Evolutionary conservation across 2,888 invertebrate genomes (phyloP), one percentile per base, ranked within the genome.

Genomic region (Ellobium chinense): DNA sequence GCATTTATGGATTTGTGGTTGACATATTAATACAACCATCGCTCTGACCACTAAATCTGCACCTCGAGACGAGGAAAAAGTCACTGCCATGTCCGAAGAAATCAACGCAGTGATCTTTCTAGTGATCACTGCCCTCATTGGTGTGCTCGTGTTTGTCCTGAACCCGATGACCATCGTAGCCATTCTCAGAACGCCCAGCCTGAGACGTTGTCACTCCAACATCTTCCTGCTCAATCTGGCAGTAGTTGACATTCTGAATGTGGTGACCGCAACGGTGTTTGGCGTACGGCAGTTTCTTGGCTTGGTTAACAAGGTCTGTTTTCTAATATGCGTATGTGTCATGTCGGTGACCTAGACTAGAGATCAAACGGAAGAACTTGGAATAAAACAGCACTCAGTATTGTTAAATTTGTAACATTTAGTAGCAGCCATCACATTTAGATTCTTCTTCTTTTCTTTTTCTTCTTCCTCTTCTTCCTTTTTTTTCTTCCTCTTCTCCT

Each of bases 211-310:
- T 14, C 58, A 69, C 78, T 78, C 78, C 78, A 78, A 78, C 60
- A 68, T 78, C 29, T 78, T 78, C 62, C 46, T 78, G 12, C 1
- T 78, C 58, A 78, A 78, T 39, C 69, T 78, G 37, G 78, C 69
- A 1, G 37, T 78, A 0, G 78, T 69, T 14, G 78, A 78, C 56
- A 27, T 76, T 34, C 31, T 78, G 37, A 37, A 69, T 0, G 69
- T 78, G 78, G 39, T 37, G 9, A 18, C 46, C 9, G 9, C 18
- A 7, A 46, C 18, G 46, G 46, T 46, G 46, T 46, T 18, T 46
- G 46, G 46, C 9, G 18, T 18, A 46, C 9, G 9, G 46, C 46
- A 46, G 46, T 46, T 12, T n/a, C n/a, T n/a, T n/a, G n/a, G n/a
- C n/a, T n/a, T n/a, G n/a, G n/a, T n/a, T n/a, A n/a, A n/a, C n/a